Base-by-base conservation (phyloP, 2,888 invertebrate genomes). In the Archaeoteleia sp. region DNA sequence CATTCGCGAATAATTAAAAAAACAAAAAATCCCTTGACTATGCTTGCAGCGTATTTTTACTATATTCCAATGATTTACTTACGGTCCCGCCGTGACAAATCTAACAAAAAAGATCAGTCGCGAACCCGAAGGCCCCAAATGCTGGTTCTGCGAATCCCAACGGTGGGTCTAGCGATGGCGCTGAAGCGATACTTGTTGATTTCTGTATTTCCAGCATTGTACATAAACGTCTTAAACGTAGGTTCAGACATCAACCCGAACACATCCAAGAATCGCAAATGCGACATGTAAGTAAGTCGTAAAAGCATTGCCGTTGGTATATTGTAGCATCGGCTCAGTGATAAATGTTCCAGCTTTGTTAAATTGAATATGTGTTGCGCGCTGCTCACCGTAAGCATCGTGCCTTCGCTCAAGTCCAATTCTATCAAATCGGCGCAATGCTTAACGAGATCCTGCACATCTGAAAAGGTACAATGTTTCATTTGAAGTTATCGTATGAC, bases 391-490 rank as follows among this genome's bases (percentile, higher is more conserved):
- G 92, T 91, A 2, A 97, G 85, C 10, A 89, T 87, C 4, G 93
- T 91, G 77, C 95, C 94, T 86, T 97, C 97, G 12, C 96, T 96
- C 58, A 96, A 82, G 86, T 97, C 97, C 71, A 97, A 87, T 84
- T 96, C 96, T 32, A 91, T 86, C 10, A 97, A 87, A 1, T 90
- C 87, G 0, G 91, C 89, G 80, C 95, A 95, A 3, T 90, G 88
- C 8, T 81, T 77, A 0, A 90, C 89, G 43, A 97, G 86, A 6
- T 87, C 86, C 3, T 85, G 82, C 3, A 96, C 87, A 87, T 93
- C 96, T 96, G 86, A 14, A 86, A 86, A 61, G 55, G 48, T 65
- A n/a, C n/a, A n/a, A n/a, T n/a, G n/a, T n/a, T n/a, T n/a, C n/a
- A n/a, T n/a, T n/a, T n/a, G n/a, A n/a, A n/a, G n/a, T n/a, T n/a